Evolutionary conservation across 2,113 vertebrate species (phyloP), one percentile per base, ranked within the genome.

Genomic region (Triplophysa siluroides): DNA sequence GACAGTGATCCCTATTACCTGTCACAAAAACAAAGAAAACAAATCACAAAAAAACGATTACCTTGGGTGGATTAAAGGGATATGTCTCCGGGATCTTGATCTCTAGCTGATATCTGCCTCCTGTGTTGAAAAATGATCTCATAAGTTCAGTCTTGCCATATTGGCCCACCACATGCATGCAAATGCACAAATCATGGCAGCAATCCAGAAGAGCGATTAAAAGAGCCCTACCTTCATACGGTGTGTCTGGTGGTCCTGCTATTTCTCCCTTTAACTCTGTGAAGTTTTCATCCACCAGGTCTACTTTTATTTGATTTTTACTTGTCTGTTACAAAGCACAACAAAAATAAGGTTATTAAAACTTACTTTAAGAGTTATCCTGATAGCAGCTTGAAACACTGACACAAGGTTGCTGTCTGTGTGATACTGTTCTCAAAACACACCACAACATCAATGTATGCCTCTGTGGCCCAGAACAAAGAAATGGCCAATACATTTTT

Each of bases 271-370:
- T 95, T 91, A 99, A 94, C 93, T 99, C 98, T 91, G 98, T 99
- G 93, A 99, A 99, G 93, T 99, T 99, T 84, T 99, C 98, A 92
- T 98, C 96, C 93, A 99, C 97, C 92, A 99, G 93, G 90, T 99
- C 98, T 91, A 99, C 98, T 95, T 98, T 99, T 84, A 99, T 99
- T 92, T 99, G 98, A 94, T 98, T 99, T 96, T 98, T 99, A 96
- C 96, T 99, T 70, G 97, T 99, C 98, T 99, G 90, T 58, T 19
- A 54, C 14, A 90, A 89, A 92, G 90, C 83, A 93, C 86, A 90
- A 88, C 88, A 89, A 91, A 90, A 93, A n/a, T 2, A 56, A 10
- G 12, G 24, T 21, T 58, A 38, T 2, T n/a, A 47, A 45, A 45
- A 9, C 11, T 45, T 6, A 18, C 18, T 24, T 19, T 19, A 29